Conservation (phyloP, 2,888 invertebrate species). For the Acanthopleura granulata region DNA sequence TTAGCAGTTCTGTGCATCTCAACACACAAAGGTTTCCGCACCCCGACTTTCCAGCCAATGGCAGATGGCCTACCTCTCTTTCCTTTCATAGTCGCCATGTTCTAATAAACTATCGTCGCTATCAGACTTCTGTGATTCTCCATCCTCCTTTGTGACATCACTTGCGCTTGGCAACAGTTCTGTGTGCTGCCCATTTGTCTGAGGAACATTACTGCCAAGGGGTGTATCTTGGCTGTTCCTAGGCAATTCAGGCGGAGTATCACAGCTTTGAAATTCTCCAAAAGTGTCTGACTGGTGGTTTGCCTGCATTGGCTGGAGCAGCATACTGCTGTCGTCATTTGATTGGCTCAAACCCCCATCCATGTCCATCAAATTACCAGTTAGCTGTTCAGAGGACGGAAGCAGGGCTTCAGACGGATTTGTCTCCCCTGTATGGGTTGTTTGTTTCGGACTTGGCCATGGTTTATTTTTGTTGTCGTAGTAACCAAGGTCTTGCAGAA, state of each 20-base stretch:
- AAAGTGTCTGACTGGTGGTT: neutral
- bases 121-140: no score
- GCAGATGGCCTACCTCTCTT: no score
- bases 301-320: neutral
- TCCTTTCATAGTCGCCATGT: no score
- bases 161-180: no score
- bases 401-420: neutral
- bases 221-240: no score
- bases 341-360: neutral
- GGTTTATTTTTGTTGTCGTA: slow-evolving; percentile 15
- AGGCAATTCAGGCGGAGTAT: neutral
- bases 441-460: neutral
- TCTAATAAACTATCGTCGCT: no score
- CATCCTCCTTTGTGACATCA: no score
- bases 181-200: no score
- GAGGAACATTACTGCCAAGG: no score
- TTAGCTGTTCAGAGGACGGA: neutral
- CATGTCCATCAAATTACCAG: neutral
- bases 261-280: slow-evolving; percentile 1
- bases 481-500: slow-evolving; percentile 11
- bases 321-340: neutral
- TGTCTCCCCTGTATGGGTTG: neutral
- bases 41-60: no score
- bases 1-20: no score
- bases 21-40: no score